Percentiles rank a stretch among this genome's conserved stretches.
Evolutionary conservation across 35 echinoderm and acorn worm species (phyloP).

Genomic region (Amphiura filiformis): DNA sequence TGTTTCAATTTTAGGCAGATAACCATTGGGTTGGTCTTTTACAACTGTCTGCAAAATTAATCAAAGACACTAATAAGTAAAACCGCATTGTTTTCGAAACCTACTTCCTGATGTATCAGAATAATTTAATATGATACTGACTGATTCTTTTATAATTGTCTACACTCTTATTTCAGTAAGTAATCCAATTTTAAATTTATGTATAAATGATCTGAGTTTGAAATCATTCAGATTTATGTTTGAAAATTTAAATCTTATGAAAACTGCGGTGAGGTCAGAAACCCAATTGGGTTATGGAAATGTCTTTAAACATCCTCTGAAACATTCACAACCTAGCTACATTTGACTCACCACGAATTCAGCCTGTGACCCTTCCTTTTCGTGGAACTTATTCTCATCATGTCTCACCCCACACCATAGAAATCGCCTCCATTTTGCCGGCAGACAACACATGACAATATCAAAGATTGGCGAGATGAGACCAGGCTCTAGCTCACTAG

Average conservation of each 20-base stretch:
- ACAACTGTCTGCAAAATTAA: background rate
- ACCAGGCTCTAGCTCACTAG: background rate
- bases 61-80: background rate
- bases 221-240: background rate
- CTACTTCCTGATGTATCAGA: no score
- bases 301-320: no score
- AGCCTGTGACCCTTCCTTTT: background rate
- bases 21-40: background rate
- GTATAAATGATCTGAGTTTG: background rate
- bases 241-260: background rate
- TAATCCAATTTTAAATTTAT: background rate
- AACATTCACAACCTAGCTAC: background rate
- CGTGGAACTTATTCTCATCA: background rate
- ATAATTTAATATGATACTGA: no score
- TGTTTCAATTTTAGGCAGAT: background rate
- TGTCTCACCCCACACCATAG: background rate
- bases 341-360: background rate
- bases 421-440: background rate
- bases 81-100: background rate
- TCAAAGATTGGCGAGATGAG: background rate
- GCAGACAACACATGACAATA: background rate
- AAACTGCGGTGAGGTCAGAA: background rate
- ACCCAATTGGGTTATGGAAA: no score
- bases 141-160: no score
- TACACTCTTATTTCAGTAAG: background rate